Evolutionary conservation across 1,140 invertebrate species (phyloP), one percentile per base, ranked within the genome.

Genomic region (Drosophila ercepeae): DNA sequence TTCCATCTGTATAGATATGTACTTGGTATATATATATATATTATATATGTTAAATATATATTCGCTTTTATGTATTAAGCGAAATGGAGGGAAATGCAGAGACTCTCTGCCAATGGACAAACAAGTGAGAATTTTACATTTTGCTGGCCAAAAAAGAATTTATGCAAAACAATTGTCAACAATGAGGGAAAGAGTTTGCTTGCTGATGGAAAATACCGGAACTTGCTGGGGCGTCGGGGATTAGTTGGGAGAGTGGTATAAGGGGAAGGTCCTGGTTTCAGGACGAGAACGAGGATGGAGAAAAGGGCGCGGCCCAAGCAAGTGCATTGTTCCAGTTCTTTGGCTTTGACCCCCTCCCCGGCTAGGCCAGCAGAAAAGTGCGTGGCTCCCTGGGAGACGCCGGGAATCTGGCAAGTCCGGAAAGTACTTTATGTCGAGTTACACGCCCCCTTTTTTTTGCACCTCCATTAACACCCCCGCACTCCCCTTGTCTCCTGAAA

Each of bases 151-250:
- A 64, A 45, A 71, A 83, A 36, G 48, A 67, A 75, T 78, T 78
- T 78, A 83, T 79, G 71, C 70, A 67, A 72, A 79, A 68, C 42
- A 86, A 83, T 60, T 78, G 63, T 60, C 72, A 78, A 83, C 77
- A 78, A 74, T 58, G 64, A 36, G 61, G 61, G 23, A 32, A 23
- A 27, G 44, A 32, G 36, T n/a, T 27, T 57, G 14, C 29, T 27
- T 57, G 14, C 29, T n/a, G 19, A 39, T 32, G 9, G 16, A 18
- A 13, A 18, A 18, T 4, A 32, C 21, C 21, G 2, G 2, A 21
- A 21, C 2, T 21, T 39, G 13, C 13, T 7, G 36, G n/a, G 36
- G 36, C 36, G 14, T 39, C 34, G 36, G 36, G 36, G 36, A 41
- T 41, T 41, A 41, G 36, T 41, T 41, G 34, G n/a, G n/a, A n/a